Conservation (phyloP, 1,140 invertebrate genomes). For the Steinernema feltiae region DNA sequence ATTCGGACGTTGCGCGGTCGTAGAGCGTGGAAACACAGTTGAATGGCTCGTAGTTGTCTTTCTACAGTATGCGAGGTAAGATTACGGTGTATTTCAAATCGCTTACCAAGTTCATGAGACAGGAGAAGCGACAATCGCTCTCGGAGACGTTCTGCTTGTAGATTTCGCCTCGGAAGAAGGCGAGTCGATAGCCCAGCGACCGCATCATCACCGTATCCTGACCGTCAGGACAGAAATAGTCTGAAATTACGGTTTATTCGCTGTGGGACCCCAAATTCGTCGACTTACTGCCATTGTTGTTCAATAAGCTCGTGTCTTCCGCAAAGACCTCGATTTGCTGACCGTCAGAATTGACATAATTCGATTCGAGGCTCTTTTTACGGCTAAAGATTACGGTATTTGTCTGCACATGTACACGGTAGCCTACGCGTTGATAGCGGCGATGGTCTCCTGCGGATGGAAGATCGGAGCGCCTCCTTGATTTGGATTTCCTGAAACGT, state of each 20-base stretch:
- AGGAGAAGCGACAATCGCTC: conserved; percentile 1
- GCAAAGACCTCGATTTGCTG: not conserved
- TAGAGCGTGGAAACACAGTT: conserved; percentile 5
- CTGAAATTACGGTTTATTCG: not conserved
- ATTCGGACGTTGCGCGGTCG: not conserved
- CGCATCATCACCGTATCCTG: not conserved
- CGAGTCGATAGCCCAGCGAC: not conserved
- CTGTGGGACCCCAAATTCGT: not conserved
- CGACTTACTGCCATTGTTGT: not conserved
- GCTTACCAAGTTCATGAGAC: conserved; percentile 6
- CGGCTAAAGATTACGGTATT: no score
- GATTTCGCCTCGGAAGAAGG: not conserved
- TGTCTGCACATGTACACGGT: no score
- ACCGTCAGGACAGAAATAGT: not conserved
- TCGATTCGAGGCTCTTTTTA: not conserved
- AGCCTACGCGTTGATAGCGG: not conserved
- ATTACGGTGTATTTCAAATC: not conserved
- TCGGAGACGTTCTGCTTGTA: not conserved
- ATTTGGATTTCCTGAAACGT: not conserved
- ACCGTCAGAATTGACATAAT: not conserved
- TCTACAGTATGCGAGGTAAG: not conserved
- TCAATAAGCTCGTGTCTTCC: not conserved
- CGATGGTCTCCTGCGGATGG: not conserved
- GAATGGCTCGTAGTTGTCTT: conserved; percentile 9
- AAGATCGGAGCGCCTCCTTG: not conserved